These are phyloP conservation scores for Festucalex cinctus DNA, from an alignment of 2,113 vertebrate species.

Conservation along the genomic window DNA sequence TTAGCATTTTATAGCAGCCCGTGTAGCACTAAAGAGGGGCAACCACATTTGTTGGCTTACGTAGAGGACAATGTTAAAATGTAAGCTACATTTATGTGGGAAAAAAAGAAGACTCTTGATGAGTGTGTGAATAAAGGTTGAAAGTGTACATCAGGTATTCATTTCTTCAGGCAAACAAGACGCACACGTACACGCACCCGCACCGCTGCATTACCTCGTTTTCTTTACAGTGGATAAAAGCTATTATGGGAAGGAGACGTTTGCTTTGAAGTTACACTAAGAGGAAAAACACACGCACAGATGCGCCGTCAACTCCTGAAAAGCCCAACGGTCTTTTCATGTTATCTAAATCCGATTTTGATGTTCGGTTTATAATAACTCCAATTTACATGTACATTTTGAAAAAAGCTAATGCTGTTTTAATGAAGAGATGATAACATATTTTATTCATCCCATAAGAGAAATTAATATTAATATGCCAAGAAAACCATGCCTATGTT, in stretches of 20 bases:
- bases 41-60: slow-evolving; percentile 46
- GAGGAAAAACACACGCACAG: slow-evolving; percentile 9
- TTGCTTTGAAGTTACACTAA: slow-evolving; percentile 33
- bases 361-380: background rate
- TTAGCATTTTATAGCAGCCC: slow-evolving; percentile 64
- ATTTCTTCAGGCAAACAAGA: background rate
- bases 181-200: background rate
- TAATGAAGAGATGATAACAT: background rate
- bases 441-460: background rate
- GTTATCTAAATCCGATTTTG: background rate
- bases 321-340: slow-evolving; percentile 18
- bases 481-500: too few relatives aligned
- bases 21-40: slow-evolving; percentile 53
- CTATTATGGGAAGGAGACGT: slow-evolving; percentile 27
- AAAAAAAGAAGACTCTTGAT: slow-evolving; percentile 16
- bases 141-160: slow-evolving; percentile 1
- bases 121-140: slow-evolving; percentile 16
- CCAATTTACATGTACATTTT: background rate
- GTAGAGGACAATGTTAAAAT: slow-evolving; percentile 28
- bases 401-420: background rate
- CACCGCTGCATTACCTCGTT: slow-evolving; percentile 16
- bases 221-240: slow-evolving; percentile 39
- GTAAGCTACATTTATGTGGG: slow-evolving; percentile 27
- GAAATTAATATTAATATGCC: background rate
- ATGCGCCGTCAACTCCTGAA: slow-evolving; percentile 15